Evolutionary conservation across 1,140 invertebrate species (phyloP), one percentile per base, ranked within the genome.

Genomic region (Drosophila saltans): DNA sequence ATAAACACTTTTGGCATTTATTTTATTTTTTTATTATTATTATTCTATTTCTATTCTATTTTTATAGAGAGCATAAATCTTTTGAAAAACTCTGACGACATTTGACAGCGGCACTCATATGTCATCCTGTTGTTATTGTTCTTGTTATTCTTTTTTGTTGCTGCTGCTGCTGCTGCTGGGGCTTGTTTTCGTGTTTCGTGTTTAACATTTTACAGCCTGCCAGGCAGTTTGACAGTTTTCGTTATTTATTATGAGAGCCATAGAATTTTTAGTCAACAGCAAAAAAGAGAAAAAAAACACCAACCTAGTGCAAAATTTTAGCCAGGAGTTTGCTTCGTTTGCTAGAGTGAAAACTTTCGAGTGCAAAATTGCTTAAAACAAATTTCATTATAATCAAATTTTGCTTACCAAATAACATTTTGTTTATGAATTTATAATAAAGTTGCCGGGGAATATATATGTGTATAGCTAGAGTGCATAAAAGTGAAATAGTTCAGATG

Each of bases 51-150:
- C 45, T 52, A 21, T 52, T 52, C 45, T 52, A 52, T 52, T 52
- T 52, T 52, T 52, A 52, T 52, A 28, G 68, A 45, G 71, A 45
- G 71, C 75, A 78, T 78, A 78, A 78, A 78, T 78, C 75, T 78
- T 78, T 57, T 16, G 16, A 16, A 8, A 52, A 52, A 63, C 63
- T 57, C 62, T 77, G 63, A 63, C 69, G 74, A 78, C 75, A 36
- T 78, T 72, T 78, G 75, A 78, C 75, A 78, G 75, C 68, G 57
- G 30, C 74, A 78, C 75, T 78, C 75, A 78, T 78, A 78, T 77
- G 75, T 78, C 68, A 78, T 43, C 43, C 61, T 56, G 59, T 45
- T 55, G 24, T 75, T 56, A 21, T 43, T 55, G n/a, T n/a, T n/a
- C n/a, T n/a, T n/a, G n/a, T n/a, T n/a, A n/a, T n/a, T n/a, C n/a